These are phyloP conservation scores for Pachycephus smyrnensis DNA, from an alignment of 2,888 invertebrate genomes.

Conservation along the genomic window DNA sequence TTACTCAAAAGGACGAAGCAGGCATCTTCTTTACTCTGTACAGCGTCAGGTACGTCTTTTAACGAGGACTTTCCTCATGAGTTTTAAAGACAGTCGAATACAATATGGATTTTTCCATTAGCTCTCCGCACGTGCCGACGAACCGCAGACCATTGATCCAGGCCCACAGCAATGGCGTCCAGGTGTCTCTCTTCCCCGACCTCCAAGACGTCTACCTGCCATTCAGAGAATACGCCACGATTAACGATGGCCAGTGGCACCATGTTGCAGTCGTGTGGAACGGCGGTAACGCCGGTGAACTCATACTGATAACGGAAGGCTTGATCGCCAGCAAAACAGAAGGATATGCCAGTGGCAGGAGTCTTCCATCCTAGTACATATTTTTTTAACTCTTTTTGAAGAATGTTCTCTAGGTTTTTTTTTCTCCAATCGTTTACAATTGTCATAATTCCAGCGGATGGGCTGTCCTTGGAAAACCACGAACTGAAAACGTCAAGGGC, in stretches of 20 bases:
- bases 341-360: slow-evolving; percentile 86
- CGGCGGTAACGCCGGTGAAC: slow-evolving; percentile 84
- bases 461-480: slow-evolving; percentile 92
- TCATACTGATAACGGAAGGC: slow-evolving; percentile 95
- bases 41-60: slow-evolving; percentile 78
- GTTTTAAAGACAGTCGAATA: no score
- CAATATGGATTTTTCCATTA: slow-evolving; percentile 59
- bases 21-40: slow-evolving; percentile 96
- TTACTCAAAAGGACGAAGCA: slow-evolving; percentile 89
- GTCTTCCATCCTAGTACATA: slow-evolving; percentile 81
- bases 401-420: background rate
- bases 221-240: slow-evolving; percentile 90
- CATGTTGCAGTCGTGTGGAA: slow-evolving; percentile 96
- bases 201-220: slow-evolving; percentile 90
- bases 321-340: slow-evolving; percentile 92
- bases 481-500: slow-evolving; percentile 74
- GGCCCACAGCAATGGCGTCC: slow-evolving; percentile 93
- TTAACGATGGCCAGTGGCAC: slow-evolving; percentile 98
- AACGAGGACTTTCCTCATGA: background rate
- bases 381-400: background rate
- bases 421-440: background rate
- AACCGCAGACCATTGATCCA: slow-evolving; percentile 87
- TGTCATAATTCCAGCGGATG: slow-evolving; percentile 75
- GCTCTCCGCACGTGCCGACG: slow-evolving; percentile 82
- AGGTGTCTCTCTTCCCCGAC: slow-evolving; percentile 89